These are phyloP conservation scores for Rhinophrynus dorsalis DNA, from an alignment of 2,797 vertebrate species.

Conservation along the genomic window DNA sequence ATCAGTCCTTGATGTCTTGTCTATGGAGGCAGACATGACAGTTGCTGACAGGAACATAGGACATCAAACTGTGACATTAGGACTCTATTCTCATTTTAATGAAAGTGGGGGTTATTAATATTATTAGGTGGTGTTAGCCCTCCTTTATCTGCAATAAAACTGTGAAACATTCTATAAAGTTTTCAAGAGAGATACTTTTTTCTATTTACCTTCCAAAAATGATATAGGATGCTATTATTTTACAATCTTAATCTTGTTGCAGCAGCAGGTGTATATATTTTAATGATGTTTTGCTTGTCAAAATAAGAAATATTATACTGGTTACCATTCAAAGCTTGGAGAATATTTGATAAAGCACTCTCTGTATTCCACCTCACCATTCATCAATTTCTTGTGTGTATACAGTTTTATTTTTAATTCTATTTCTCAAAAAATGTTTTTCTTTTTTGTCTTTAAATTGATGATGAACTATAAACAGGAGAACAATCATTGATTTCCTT, in stretches of 20 bases:
- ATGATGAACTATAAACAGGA: background rate
- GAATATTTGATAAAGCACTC: slow-evolving; percentile 48
- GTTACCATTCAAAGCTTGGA: slow-evolving; percentile 39
- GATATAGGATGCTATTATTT: slow-evolving; percentile 41
- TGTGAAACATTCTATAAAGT: slow-evolving; percentile 4
- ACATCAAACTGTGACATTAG: no score
- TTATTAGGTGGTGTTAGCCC: no score
- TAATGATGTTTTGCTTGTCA: slow-evolving; percentile 53
- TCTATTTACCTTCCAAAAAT: slow-evolving; percentile 20
- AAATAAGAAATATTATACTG: slow-evolving; percentile 51
- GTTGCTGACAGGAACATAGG: no score
- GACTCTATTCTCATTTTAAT: no score
- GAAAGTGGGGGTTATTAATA: no score
- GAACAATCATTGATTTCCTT: background rate
- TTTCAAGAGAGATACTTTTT: slow-evolving; percentile 12
- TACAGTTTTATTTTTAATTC: slow-evolving; percentile 47
- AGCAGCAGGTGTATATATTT: slow-evolving; percentile 49
- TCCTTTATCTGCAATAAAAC: background rate
- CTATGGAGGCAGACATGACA: no score
- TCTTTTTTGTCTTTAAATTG: background rate
- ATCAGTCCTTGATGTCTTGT: no score
- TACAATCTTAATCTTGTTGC: slow-evolving; percentile 37
- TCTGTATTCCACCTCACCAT: slow-evolving; percentile 32
- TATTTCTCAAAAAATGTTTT: slow-evolving; percentile 34
- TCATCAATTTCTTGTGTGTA: slow-evolving; percentile 44